These are phyloP conservation scores for Tipula confusa DNA, from an alignment of 2,888 invertebrate species.

Conservation along the genomic window DNA sequence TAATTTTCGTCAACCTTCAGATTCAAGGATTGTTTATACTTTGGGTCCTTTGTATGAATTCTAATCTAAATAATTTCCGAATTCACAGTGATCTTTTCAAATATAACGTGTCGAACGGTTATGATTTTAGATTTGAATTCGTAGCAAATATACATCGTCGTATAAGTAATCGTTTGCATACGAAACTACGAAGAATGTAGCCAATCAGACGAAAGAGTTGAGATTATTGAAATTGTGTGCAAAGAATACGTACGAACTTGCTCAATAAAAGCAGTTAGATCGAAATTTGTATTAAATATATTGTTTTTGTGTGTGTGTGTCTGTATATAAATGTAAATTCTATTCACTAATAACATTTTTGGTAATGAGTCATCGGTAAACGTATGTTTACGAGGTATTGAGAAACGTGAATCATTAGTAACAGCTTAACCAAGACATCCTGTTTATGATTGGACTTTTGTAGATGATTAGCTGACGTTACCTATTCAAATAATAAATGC, in stretches of 20 bases:
- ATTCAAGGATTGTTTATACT: background rate
- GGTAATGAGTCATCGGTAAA: background rate
- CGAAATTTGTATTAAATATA: background rate
- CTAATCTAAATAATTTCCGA: background rate
- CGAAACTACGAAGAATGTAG: too few relatives aligned
- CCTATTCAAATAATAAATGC: too few relatives aligned
- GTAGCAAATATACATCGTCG: too few relatives aligned
- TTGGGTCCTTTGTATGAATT: too few relatives aligned
- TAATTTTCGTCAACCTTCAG: background rate
- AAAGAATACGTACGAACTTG: too few relatives aligned
- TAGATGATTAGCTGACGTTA: background rate
- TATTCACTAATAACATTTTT: background rate
- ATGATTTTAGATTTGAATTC: too few relatives aligned
- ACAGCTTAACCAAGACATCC: background rate
- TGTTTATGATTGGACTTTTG: background rate
- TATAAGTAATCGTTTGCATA: too few relatives aligned
- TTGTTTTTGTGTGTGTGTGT: background rate
- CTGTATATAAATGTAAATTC: background rate
- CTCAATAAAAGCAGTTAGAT: background rate
- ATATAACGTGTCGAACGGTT: background rate
- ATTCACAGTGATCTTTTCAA: background rate
- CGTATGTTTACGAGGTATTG: too few relatives aligned
- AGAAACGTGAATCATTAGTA: background rate
- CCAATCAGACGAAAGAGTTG: too few relatives aligned
- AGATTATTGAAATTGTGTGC: background rate